Conservation (phyloP, 2,797 vertebrate species). For the Alca torda region DNA sequence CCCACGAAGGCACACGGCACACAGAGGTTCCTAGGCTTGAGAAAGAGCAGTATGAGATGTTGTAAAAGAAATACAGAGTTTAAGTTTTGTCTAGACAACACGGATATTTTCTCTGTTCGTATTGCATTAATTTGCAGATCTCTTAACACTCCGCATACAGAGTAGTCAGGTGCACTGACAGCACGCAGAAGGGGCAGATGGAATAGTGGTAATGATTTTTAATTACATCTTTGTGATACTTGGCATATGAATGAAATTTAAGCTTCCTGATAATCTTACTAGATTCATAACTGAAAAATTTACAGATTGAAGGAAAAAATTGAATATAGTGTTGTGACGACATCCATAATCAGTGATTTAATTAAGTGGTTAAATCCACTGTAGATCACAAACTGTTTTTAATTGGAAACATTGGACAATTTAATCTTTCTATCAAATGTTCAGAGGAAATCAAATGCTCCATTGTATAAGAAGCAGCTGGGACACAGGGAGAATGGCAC, state of each 20-base stretch:
- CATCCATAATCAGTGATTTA: neutral
- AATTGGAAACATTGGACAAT: neutral
- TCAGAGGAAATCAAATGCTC: constrained; percentile 50
- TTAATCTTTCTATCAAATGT: constrained; percentile 45
- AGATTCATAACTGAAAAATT: constrained; percentile 7
- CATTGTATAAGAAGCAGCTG: constrained; percentile 59
- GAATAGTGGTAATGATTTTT: constrained; percentile 28
- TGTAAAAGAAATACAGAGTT: neutral
- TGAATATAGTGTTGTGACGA: neutral
- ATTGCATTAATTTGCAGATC: constrained; percentile 12
- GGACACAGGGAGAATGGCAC: constrained; percentile 36
- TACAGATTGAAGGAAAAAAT: neutral
- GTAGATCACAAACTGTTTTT: constrained; percentile 34
- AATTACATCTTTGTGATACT: constrained; percentile 50
- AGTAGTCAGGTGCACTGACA: constrained; percentile 23
- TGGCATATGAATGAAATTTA: constrained; percentile 39
- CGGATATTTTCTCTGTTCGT: neutral
- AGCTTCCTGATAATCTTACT: constrained; percentile 20
- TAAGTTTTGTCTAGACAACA: neutral
- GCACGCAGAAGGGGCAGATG: constrained; percentile 5
- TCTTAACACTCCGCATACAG: neutral
- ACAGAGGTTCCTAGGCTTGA: neutral
- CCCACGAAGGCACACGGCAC: neutral
- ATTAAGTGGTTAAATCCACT: constrained; percentile 33
- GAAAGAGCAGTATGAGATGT: neutral